Evolutionary conservation across 2,797 vertebrate species (phyloP), one percentile per base, ranked within the genome.

Genomic region (Danio choprae): DNA sequence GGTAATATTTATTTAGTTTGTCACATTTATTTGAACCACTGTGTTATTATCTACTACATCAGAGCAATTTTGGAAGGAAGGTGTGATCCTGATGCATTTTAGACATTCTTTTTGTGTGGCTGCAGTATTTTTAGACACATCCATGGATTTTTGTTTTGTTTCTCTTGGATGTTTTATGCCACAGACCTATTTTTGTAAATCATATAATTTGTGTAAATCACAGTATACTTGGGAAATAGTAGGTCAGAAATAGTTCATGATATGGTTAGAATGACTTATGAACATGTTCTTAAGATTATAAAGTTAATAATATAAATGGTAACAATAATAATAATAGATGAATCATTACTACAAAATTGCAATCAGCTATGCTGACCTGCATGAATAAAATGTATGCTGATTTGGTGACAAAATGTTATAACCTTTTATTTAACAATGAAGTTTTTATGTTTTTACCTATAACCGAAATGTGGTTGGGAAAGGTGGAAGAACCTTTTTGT

Each of bases 301-400:
- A 62, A 9, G 36, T 51, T 55, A 55, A 55, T 55, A 75, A 64
- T 29, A 20, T 43, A 68, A 22, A 10, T 29, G 29, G 29, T 3
- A n/a, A 29, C 1, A 29, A 29, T 3, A 29, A 53, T 22, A 56
- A 53, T 7, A 70, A 58, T 1, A 64, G 9, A 41, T 56, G 44
- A 41, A 51, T 48, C 41, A 58, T 56, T 56, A 29, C 3, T 44
- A 12, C 10, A 18, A 4, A 6, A 12, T 44, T 44, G 40, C 16
- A 12, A 38, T n/a, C 63, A 41, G 16, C 46, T 16, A 73, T 77
- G 83, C 68, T 82, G 73, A 58, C 80, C 74, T 74, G 53, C 63
- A 77, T 80, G 58, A 69, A 80, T 86, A 70, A 15, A 74, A 59
- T 70, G 38, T 22, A 73, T 78, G 65, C 53, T 62, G 63, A 81